Evolutionary conservation across 2,113 vertebrate genomes (phyloP).

Genomic region (Benitochromis conjunctus): DNA sequence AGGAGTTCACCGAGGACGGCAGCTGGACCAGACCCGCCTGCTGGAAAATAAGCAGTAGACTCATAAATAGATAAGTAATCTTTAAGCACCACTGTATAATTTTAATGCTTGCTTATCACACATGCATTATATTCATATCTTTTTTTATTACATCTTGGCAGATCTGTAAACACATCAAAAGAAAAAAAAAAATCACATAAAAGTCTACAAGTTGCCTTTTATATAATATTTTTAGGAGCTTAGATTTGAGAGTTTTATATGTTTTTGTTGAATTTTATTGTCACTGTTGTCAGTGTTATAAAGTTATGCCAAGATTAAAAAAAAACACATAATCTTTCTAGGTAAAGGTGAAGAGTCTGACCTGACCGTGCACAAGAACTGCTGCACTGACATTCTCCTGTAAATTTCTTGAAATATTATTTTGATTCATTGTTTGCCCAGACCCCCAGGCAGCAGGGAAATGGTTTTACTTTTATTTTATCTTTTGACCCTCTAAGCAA

Average conservation of each 20-base stretch:
- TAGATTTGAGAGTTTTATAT: neutral
- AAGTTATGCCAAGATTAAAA: neutral
- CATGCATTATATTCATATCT: neutral
- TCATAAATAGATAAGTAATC: neutral
- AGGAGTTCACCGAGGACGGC: constrained; percentile 75
- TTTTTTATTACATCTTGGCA: neutral
- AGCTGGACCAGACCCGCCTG: constrained; percentile 74
- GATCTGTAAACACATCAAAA: neutral
- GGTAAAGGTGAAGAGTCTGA: neutral
- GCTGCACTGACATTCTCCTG: neutral
- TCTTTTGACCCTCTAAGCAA: neutral
- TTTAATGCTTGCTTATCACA: neutral
- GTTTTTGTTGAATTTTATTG: neutral
- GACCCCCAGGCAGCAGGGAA: neutral
- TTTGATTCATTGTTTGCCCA: neutral
- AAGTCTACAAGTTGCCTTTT: neutral
- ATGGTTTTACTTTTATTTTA: neutral
- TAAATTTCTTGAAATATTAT: neutral
- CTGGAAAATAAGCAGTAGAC: neutral
- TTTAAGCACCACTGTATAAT: neutral
- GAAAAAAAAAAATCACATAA: neutral
- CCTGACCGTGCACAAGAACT: neutral
- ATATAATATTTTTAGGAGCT: neutral
- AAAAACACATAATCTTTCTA: neutral
- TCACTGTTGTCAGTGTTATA: neutral